phyloP scores from a whole-genome alignment of 2,888 invertebrate genomes.

The Heliconius erato region DNA sequence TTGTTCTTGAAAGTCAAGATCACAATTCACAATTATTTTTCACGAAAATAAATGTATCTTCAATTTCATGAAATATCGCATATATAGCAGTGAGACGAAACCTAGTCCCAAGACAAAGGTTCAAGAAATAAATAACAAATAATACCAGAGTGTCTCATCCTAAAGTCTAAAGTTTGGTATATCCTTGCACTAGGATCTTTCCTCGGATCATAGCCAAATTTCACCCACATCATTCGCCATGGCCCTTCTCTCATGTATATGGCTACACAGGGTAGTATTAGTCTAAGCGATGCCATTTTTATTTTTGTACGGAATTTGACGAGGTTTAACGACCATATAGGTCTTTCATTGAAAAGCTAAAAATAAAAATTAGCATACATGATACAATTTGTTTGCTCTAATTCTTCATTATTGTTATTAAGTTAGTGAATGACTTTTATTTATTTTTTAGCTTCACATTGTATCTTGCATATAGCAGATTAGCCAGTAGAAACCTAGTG shows the following conservation, averaged over 20 bases:
- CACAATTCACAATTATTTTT: too few relatives aligned
- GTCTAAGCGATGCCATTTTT: constrained; percentile 88
- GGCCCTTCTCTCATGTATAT: constrained; percentile 96
- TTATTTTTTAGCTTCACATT: neutral
- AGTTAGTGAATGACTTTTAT: neutral
- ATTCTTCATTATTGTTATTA: neutral
- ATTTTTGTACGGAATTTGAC: constrained; percentile 88
- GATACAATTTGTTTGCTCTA: neutral
- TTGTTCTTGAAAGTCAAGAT: too few relatives aligned
- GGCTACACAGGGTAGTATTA: constrained; percentile 92
- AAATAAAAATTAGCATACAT: constrained; percentile 58
- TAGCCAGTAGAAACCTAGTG: neutral
- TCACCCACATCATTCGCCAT: constrained; percentile 96
- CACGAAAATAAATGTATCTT: too few relatives aligned
- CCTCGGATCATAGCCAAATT: constrained; percentile 96
- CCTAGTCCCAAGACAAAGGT: neutral
- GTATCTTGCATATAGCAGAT: neutral
- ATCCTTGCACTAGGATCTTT: constrained; percentile 91
- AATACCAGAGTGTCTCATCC: constrained; percentile 87
- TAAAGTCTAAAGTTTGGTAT: constrained; percentile 96
- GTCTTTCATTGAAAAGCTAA: constrained; percentile 93
- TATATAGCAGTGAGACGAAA: too few relatives aligned
- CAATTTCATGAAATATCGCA: too few relatives aligned
- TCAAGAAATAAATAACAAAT: neutral
- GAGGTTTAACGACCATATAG: constrained; percentile 95